Base-by-base conservation (phyloP, 2,113 vertebrate species). In the Anser brachyrhynchus region DNA sequence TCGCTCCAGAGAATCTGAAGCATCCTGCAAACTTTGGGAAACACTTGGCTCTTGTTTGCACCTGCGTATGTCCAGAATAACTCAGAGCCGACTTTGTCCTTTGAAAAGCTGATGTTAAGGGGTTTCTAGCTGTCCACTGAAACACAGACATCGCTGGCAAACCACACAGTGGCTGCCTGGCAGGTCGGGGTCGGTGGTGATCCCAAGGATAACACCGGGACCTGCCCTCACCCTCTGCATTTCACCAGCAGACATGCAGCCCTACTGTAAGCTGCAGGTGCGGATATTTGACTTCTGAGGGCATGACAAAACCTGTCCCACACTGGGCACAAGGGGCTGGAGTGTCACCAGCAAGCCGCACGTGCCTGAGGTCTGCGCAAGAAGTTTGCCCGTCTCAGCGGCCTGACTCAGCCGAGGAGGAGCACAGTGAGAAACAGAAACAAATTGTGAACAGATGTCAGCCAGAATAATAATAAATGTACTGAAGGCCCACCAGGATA, bases 291-390 rank as follows among this genome's bases (percentile, higher is more conserved):
- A 28, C 33, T 26, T 26, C 88, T 3, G 1, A 23, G 46, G 5
- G 8, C 55, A 11, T 12, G 51, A 52, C 51, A 52, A 52, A 18
- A 1, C 43, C 26, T 19, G 37, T n/a, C 66, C 51, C 16, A 2
- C 0, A 0, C 46, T 9, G 54, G 58, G 58, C 15, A 4, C 7
- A 2, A n/a, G 11, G 37, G 8, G 3, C 12, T 12, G 44, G 15
- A 26, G 21, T 2, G 25, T 67, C 46, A 33, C 31, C 55, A 22
- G 31, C 35, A 31, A 70, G 14, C 6, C 23, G 18, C 26, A 31
- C 0, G 4, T 6, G 15, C 49, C 43, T 8, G 9, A 18, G 41
- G 3, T 33, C 61, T 35, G 41, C 3, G 2, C 4, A 3, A 61
- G 66, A 19, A 11, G 39, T 54, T 83, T 5, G 2, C 55, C 37